phyloP scores from a whole-genome alignment of 2,113 vertebrate genomes.

The Bos javanicus region DNA sequence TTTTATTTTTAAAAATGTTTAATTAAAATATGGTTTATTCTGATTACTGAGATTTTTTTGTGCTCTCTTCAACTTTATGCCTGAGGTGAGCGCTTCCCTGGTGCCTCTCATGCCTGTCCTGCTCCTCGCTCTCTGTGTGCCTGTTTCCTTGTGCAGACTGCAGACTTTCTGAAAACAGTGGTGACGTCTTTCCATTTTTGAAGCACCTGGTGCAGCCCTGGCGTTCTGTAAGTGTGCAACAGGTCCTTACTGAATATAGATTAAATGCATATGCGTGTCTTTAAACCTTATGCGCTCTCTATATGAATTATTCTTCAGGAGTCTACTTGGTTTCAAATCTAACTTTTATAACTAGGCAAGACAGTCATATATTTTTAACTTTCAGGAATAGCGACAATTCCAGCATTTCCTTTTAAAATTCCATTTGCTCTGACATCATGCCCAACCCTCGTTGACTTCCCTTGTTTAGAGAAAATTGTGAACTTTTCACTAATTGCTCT shows the following conservation, averaged over 20 bases:
- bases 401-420: background rate
- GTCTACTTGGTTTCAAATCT: background rate
- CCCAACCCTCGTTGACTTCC: background rate
- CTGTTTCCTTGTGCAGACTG: background rate
- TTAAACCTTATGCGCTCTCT: background rate
- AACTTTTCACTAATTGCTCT: background rate
- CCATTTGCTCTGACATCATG: background rate
- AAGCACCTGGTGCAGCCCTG: background rate
- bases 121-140: background rate
- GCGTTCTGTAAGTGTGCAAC: background rate
- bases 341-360: background rate
- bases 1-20: background rate
- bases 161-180: background rate
- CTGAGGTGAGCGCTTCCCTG: background rate
- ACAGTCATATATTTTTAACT: background rate
- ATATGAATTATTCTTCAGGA: background rate
- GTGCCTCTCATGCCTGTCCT: background rate
- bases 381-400: background rate
- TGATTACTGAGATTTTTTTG: background rate
- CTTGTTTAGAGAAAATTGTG: conserved; percentile 11
- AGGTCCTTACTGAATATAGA: background rate
- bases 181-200: background rate
- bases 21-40: background rate
- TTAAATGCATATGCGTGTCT: background rate
- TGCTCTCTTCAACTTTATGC: background rate